Evolutionary conservation across 2,888 invertebrate species (phyloP).

Genomic region (Molorchus minor): DNA sequence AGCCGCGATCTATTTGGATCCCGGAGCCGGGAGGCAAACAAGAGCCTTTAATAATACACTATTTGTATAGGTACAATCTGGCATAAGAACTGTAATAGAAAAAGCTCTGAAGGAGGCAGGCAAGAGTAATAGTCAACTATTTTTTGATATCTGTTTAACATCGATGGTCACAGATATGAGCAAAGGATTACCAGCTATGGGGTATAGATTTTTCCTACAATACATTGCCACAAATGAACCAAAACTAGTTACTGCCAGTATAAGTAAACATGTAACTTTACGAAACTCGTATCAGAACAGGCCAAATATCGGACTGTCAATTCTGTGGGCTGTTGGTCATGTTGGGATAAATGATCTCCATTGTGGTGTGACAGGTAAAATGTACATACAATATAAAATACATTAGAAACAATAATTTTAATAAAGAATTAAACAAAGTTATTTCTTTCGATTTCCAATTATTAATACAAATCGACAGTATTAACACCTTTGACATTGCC

Average conservation of each 20-base stretch:
- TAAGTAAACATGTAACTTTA: conserved; percentile 71
- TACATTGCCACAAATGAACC: conserved; percentile 74
- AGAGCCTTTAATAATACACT: too few relatives aligned
- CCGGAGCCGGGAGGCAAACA: too few relatives aligned
- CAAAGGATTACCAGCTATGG: conserved; percentile 72
- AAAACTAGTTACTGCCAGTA: conserved; percentile 68
- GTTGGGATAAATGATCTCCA: conserved; percentile 72
- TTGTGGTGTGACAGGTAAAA: conserved; percentile 73
- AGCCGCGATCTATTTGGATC: too few relatives aligned
- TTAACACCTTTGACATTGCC: too few relatives aligned
- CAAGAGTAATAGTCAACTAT: conserved; percentile 70
- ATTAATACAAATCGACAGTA: too few relatives aligned
- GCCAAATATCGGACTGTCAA: conserved; percentile 75
- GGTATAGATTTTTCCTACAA: conserved; percentile 78
- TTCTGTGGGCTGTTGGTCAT: conserved; percentile 82
- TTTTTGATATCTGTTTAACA: conserved; percentile 76
- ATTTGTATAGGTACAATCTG: conserved; percentile 52
- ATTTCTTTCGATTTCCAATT: too few relatives aligned
- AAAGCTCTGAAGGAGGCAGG: conserved; percentile 69
- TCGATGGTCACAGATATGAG: conserved; percentile 78
- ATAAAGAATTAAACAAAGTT: too few relatives aligned
- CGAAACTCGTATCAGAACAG: conserved; percentile 81
- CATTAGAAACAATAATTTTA: too few relatives aligned
- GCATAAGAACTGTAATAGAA: conserved; percentile 61
- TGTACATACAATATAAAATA: too few relatives aligned